phyloP scores from a whole-genome alignment of 2,113 vertebrate species.

The Mobula hypostoma region DNA sequence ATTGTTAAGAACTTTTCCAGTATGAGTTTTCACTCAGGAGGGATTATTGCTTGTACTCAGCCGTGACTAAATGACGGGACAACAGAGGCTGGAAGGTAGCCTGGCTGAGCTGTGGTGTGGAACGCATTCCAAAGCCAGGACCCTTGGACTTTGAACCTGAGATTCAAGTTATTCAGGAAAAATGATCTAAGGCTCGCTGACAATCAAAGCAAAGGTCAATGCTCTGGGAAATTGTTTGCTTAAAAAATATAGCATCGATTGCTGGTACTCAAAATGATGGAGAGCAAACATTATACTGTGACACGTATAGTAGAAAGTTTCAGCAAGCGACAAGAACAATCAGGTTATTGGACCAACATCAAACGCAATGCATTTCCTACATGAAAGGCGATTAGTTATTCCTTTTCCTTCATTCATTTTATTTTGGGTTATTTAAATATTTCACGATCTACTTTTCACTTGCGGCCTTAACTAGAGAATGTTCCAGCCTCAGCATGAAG shows the following conservation, averaged over 20 bases:
- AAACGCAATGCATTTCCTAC: not conserved
- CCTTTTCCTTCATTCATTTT: not conserved
- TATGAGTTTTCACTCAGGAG: conserved; percentile 14
- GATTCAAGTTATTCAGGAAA: conserved; percentile 25
- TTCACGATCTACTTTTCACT: not conserved
- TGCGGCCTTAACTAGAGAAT: not conserved
- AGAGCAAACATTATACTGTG: not conserved
- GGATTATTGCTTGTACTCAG: conserved; percentile 17
- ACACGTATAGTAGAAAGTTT: not conserved
- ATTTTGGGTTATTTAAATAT: not conserved
- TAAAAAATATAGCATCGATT: not conserved
- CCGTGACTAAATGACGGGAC: not conserved
- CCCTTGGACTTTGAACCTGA: conserved; percentile 25
- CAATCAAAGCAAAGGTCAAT: not conserved
- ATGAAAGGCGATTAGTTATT: not conserved
- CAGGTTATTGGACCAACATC: not conserved
- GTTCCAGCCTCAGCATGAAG: not conserved
- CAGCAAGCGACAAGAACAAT: not conserved
- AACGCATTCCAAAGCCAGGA: not conserved
- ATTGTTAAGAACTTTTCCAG: not conserved
- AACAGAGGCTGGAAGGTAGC: not conserved
- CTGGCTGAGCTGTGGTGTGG: conserved; percentile 4
- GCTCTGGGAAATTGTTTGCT: not conserved
- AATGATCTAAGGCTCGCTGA: not conserved
- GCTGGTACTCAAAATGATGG: not conserved